Evolutionary conservation across 2,113 vertebrate genomes (phyloP), one percentile per base, ranked within the genome.

Genomic region (Onychorhynchus coronatus): DNA sequence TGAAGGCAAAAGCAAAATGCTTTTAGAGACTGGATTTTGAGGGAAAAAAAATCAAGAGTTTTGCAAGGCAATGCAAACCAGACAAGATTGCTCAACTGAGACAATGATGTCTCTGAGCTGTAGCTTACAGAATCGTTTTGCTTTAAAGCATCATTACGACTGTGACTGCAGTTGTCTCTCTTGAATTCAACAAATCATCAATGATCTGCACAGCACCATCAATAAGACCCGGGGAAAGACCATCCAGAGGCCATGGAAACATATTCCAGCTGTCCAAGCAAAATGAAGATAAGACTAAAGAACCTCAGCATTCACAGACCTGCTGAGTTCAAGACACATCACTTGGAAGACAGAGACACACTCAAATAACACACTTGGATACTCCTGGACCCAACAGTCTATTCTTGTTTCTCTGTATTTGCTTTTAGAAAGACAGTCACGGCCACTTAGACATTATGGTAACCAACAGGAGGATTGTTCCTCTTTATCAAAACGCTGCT

Each of bases 371-470:
- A 53, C 75, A 59, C 76, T 50, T 61, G 79, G 56, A 65, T 71
- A 85, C 33, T 76, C 49, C 82, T n/a, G 58, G 62, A 89, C 61
- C 19, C 42, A 58, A 58, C 37, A 73, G 59, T 17, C 71, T 55
- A 6, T 30, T 67, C 88, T 77, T 46, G 46, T 74, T 77, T 55
- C 79, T 70, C 66, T 83, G 1, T 19, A 53, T 73, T 88, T 76
- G 61, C 67, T 91, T 89, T 85, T 33, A 73, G 77, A 46, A 75
- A 59, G 77, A 52, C 68, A 86, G 91, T 95, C 94, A 94, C 8
- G 6, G 90, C 58, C 88, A 88, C 78, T 96, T 83, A 73, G 74
- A 77, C 90, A 77, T 90, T 80, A 86, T 19, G 31, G 85, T 22
- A 74, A 91, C 73, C 61, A 80, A 74, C 39, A 59, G 88, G 72